A percentile compares a stretch with the other conserved stretches of the same genome.
These are phyloP conservation scores for Serranus cabrilla DNA, from an alignment of 2,797 vertebrate species.

Conservation along the genomic window DNA sequence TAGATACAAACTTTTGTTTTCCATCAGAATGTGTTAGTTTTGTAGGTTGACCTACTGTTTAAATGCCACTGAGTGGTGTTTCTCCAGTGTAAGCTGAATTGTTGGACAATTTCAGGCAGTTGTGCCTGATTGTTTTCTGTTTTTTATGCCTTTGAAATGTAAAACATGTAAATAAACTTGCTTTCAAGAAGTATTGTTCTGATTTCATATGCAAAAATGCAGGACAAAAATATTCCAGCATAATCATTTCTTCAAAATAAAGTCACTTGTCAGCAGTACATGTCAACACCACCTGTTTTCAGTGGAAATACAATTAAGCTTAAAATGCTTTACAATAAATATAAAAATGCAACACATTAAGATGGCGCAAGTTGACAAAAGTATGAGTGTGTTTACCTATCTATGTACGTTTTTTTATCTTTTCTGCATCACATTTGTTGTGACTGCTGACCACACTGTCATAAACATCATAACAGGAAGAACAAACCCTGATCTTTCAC, in stretches of 20 bases:
- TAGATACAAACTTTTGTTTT: conserved; percentile 1
- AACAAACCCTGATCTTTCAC: background rate
- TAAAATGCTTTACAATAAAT: too few species aligned
- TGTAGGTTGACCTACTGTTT: background rate
- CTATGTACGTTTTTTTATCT: background rate
- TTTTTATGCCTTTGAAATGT: conserved; percentile 14
- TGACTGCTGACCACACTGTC: background rate
- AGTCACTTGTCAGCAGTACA: background rate
- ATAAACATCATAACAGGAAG: background rate
- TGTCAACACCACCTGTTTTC: background rate
- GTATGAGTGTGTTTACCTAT: too few species aligned
- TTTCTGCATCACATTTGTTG: background rate
- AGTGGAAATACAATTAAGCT: too few species aligned
- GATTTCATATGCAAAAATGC: background rate
- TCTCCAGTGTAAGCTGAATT: background rate
- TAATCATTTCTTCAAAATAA: background rate
- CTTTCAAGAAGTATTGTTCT: background rate
- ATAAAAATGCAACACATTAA: too few species aligned
- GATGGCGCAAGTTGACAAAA: too few species aligned
- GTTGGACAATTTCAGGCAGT: background rate
- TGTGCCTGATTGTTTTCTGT: background rate
- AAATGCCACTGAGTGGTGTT: background rate
- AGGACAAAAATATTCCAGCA: background rate
- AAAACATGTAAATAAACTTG: conserved; percentile 42
- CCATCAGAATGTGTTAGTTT: background rate